Evolutionary conservation across 1,140 invertebrate species (phyloP).

Genomic region (Agrypnia vestita): DNA sequence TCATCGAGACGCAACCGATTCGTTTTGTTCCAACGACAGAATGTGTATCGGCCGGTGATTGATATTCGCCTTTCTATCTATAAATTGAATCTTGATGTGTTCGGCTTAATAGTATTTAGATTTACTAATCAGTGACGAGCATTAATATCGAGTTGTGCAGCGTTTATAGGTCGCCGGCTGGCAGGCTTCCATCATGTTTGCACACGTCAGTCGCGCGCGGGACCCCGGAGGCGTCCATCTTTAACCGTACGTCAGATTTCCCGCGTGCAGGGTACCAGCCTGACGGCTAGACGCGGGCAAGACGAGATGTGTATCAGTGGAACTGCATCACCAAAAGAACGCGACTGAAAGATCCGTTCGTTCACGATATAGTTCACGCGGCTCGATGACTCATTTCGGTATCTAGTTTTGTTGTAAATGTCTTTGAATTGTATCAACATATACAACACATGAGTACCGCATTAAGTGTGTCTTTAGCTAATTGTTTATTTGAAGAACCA

Average conservation of each 20-base stretch:
- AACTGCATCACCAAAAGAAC: too few relatives aligned
- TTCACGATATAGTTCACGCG: too few relatives aligned
- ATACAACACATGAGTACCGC: too few relatives aligned
- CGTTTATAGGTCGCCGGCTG: conserved; percentile 41
- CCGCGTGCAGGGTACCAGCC: neutral
- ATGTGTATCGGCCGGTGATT: neutral
- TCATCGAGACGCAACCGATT: neutral
- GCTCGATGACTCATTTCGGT: too few relatives aligned
- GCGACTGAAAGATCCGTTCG: too few relatives aligned
- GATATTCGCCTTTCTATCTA: neutral
- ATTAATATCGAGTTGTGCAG: conserved; percentile 36
- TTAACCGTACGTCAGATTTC: conserved; percentile 49
- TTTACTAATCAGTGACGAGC: conserved; percentile 27
- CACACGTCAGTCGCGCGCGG: conserved; percentile 8
- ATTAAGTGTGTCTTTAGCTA: too few relatives aligned
- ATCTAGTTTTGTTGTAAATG: too few relatives aligned
- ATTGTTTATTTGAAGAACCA: too few relatives aligned
- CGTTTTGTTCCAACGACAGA: neutral
- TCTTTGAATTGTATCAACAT: too few relatives aligned
- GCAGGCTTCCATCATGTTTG: conserved; percentile 49
- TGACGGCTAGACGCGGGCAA: neutral
- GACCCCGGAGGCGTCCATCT: conserved; percentile 40
- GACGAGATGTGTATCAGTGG: too few relatives aligned
- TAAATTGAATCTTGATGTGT: neutral
- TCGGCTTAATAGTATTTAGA: conserved; percentile 20